Evolutionary conservation across 2,888 invertebrate species (phyloP), one percentile per base, ranked within the genome.

Genomic region (Andrena flavipes): DNA sequence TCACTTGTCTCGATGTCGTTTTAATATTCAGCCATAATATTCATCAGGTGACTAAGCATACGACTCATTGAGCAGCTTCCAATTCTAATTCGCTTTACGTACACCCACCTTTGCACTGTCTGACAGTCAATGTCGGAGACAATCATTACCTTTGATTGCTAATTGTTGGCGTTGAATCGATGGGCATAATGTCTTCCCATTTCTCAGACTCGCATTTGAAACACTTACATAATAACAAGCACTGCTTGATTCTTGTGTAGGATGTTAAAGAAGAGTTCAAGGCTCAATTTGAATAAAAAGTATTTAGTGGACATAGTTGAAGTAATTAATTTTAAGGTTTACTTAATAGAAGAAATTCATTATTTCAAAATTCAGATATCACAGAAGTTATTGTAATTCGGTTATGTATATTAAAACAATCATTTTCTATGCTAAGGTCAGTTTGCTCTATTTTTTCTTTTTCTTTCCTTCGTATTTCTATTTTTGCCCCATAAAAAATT

Each of bases 11-110:
- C 74, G 56, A 60, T 78, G 80, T 60, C 60, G 65, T 81, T 85
- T 88, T 73, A 87, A 85, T 82, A 89, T 88, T 84, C 87, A 85
- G 65, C 13, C 30, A 16, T 67, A 84, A 86, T 84, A 90, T 88
- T 86, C 88, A 84, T 75, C 71, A 35, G 77, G 75, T 85, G 89
- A 90, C 80, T 90, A 87, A 89, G 84, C 82, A 51, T 3, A 59
- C 74, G 71, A 84, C 82, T 87, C 81, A 84, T 82, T 77, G 75
- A 76, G 72, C 67, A 74, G 56, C 75, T 79, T 86, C 74, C 84
- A 72, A 86, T 87, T 82, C 74, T 73, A 76, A 88, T 86, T 86
- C 76, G 56, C 48, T 67, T 2, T 78, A 62, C 70, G 64, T 80
- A 75, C 75, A 80, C 84, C 82, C 68, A 80, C 62, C 82, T 68